Percentiles rank a stretch among this genome's conserved stretches.
Evolutionary conservation across 2,113 vertebrate genomes (phyloP).

Genomic region (Alethe castanea): DNA sequence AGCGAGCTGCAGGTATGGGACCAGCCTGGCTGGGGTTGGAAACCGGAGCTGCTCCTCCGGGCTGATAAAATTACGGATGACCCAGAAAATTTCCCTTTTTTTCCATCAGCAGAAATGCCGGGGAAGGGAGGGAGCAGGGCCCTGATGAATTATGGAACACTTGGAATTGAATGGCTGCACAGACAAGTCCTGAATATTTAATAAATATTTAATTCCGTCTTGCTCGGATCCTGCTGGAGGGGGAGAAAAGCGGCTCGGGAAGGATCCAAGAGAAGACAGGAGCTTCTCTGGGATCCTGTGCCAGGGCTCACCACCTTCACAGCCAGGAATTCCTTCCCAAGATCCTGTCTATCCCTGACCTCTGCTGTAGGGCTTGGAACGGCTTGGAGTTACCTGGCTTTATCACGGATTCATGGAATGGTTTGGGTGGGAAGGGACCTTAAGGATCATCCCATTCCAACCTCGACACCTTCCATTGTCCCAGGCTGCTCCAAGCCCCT

Average conservation of each 20-base stretch:
- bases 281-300: not conserved
- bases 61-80: not conserved
- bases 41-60: not conserved
- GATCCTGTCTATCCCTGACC: not conserved
- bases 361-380: not conserved
- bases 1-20: accelerated
- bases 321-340: not conserved
- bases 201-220: conserved; percentile 49
- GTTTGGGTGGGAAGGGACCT: not conserved
- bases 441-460: not conserved
- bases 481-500: not conserved
- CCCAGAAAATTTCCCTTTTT: conserved; percentile 34
- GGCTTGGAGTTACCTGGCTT: accelerated
- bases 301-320: too few species aligned
- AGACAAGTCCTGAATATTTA: conserved; percentile 24
- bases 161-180: not conserved
- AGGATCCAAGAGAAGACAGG: not conserved
- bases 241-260: not conserved
- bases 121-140: not conserved
- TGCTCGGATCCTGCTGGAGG: not conserved
- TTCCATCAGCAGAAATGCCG: not conserved
- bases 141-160: conserved; percentile 32
- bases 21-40: not conserved
- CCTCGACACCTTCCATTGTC: accelerated
- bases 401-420: not conserved